Evolutionary conservation across 1,140 invertebrate species (phyloP), one percentile per base, ranked within the genome.

Genomic region (Neodiprion virginianus): DNA sequence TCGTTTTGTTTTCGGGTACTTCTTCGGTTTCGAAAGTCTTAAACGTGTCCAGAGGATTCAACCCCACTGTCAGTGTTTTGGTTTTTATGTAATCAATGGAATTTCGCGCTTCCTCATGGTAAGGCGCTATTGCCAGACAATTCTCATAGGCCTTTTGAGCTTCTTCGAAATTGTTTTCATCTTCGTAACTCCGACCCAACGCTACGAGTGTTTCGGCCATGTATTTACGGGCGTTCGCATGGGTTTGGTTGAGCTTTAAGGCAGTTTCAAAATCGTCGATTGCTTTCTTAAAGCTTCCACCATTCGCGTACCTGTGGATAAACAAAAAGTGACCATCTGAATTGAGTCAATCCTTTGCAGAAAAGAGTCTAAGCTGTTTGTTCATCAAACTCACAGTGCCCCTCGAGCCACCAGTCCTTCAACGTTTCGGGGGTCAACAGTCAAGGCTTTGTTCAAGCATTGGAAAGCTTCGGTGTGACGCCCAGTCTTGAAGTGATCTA

Each of bases 161-260:
- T 75, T 96, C 95, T n/a, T 95, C 92, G 67, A 94, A 92, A 79
- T 96, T 95, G 79, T 94, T 95, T 77, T 95, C 94, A 79, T 96
- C 94, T 83, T 96, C 94, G 82, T 94, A 95, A 82, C 94, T 96
- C 76, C 94, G 92, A 80, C 92, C 96, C 79, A 94, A 88, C 0
- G 96, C 97, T 1, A 98, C 93, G 12, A 98, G 86, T 1, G 97
- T 98, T 86, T 98, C 96, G 23, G 95, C 94, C 90, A 98, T 93
- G 88, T 98, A 99, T 87, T 98, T 98, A 71, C 95, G 92, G 65
- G 96, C 97, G 91, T 99, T 98, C n/a, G 92, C 92, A 89, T 99
- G 97, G 74, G 92, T 95, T 21, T 94, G 94, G 89, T 98, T 97
- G 17, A 96, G 84, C 84, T 95, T 94, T 48, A 98, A 88, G 3